Evolutionary conservation across 2,113 vertebrate species (phyloP).

Genomic region (Rhinichthys klamathensis): DNA sequence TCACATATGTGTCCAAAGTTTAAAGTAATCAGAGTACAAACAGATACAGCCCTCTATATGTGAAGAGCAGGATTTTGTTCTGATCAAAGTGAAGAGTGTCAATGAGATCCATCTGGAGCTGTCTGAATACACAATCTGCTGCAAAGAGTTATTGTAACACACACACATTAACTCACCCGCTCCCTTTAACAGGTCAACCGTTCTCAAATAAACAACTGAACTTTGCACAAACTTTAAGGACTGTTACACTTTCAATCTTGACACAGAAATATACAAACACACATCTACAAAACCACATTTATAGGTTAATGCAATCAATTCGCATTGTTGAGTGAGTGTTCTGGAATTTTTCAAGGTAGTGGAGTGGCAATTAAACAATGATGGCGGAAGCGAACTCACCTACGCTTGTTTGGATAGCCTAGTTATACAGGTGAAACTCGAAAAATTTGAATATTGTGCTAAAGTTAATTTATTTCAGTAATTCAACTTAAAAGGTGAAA

Average conservation of each 20-base stretch:
- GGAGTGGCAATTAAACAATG: background rate
- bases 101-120: conserved; percentile 37
- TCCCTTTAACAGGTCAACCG: background rate
- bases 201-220: conserved; percentile 16
- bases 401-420: background rate
- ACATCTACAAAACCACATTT: conserved; percentile 24
- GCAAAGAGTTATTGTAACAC: background rate
- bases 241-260: background rate
- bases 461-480: no score
- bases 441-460: no score
- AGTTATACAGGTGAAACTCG: background rate
- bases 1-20: conserved; percentile 7
- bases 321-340: background rate
- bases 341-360: background rate
- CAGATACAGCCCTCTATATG: conserved; percentile 10
- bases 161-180: background rate
- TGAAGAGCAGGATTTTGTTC: background rate
- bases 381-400: background rate
- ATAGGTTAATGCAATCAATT: background rate
- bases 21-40: conserved; percentile 28
- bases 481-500: no score
- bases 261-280: conserved; percentile 21
- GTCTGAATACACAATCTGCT: conserved; percentile 2
- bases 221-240: background rate
- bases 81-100: conserved; percentile 39